A percentile compares a stretch with the other conserved stretches of the same genome.
phyloP scores from a whole-genome alignment of 2,113 vertebrate species.

The Toxotes chatareus region DNA sequence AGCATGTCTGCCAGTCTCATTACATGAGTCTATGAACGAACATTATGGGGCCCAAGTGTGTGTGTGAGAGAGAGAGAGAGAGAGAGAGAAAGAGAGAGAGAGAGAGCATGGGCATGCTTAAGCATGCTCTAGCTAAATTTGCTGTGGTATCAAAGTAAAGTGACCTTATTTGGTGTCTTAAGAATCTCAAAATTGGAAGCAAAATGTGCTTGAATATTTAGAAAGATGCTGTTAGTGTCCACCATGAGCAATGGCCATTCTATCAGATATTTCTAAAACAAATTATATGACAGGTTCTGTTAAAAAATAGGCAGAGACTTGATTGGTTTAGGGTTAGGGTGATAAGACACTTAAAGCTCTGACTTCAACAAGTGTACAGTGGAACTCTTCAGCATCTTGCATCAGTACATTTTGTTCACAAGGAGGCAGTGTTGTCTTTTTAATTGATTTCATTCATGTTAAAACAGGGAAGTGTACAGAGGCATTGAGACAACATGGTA shows the following conservation, averaged over 20 bases:
- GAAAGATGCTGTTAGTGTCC: no score
- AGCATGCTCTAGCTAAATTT: no score
- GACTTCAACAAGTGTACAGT: neutral
- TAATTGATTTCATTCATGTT: neutral
- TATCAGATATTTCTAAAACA: no score
- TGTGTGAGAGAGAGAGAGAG: no score
- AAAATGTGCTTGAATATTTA: no score
- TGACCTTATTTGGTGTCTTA: neutral
- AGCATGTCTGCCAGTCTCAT: no score
- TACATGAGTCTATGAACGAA: no score
- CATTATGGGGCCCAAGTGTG: no score
- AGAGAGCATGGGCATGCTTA: no score
- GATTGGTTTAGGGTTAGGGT: neutral
- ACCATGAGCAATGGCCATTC: no score
- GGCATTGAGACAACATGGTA: neutral
- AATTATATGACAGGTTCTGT: neutral
- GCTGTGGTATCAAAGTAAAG: neutral
- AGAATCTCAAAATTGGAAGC: neutral
- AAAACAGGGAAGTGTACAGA: neutral
- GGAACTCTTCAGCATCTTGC: neutral
- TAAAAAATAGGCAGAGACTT: neutral
- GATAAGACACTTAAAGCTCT: neutral
- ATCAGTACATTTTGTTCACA: constrained; percentile 21
- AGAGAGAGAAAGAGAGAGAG: no score
- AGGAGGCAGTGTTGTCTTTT: constrained; percentile 50